Evolutionary conservation across 2,113 vertebrate genomes (phyloP).

Genomic region (Salvator merianae): DNA sequence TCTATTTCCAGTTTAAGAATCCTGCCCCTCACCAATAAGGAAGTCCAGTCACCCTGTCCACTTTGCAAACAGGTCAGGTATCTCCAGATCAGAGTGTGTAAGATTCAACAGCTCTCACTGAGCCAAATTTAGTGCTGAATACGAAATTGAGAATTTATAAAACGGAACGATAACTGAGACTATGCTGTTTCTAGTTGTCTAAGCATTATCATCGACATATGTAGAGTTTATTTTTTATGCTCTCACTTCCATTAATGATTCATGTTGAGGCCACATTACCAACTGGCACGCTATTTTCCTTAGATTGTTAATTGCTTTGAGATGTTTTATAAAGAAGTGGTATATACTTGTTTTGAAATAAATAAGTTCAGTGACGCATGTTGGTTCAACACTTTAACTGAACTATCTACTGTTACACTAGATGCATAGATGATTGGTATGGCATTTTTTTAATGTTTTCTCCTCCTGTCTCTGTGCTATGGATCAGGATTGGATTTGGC

Average conservation of each 20-base stretch:
- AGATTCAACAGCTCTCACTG: background rate
- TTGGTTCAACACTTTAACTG: too few species aligned
- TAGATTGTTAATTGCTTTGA: slow-evolving; percentile 12
- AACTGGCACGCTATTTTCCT: slow-evolving; percentile 2
- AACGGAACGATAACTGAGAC: slow-evolving; percentile 33
- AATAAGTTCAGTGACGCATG: too few species aligned
- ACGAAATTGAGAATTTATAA: slow-evolving; percentile 30
- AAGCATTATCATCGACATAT: background rate
- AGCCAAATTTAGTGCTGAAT: background rate
- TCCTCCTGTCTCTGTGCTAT: too few species aligned
- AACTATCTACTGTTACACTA: too few species aligned
- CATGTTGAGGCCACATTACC: background rate
- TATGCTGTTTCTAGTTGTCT: slow-evolving; percentile 26
- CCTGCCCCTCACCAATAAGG: background rate
- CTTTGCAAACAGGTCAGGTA: background rate
- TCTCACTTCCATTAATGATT: background rate
- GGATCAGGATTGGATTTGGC: too few species aligned
- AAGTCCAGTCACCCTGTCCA: background rate
- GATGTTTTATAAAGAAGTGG: slow-evolving; percentile 41
- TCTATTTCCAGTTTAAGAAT: background rate
- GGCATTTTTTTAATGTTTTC: too few species aligned
- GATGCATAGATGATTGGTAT: too few species aligned
- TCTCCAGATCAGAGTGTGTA: background rate
- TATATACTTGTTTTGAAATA: slow-evolving; percentile 7
- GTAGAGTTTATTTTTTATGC: background rate